phyloP scores from a whole-genome alignment of 2,797 vertebrate genomes.

The Poliocrania exsul region DNA sequence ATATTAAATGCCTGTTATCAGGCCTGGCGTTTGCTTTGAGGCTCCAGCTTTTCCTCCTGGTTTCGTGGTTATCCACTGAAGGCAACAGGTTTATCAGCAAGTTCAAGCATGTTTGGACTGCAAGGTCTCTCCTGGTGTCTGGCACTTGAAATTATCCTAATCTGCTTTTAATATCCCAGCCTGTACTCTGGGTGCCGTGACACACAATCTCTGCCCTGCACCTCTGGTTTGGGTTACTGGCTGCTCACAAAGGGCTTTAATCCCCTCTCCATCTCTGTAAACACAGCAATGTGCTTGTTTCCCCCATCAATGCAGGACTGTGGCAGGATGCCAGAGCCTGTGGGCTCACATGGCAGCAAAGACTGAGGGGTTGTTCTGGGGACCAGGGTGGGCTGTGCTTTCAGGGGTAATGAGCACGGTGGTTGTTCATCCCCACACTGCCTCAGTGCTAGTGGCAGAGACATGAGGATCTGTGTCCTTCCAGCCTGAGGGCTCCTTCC shows the following conservation, averaged over 20 bases:
- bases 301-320: not conserved
- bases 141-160: slow-evolving; percentile 31
- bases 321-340: not conserved
- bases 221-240: slow-evolving; percentile 23
- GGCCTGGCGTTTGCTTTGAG: slow-evolving; percentile 5
- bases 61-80: slow-evolving; percentile 42
- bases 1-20: slow-evolving; percentile 59
- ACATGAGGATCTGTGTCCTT: not conserved
- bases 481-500: not conserved
- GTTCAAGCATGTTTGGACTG: slow-evolving; percentile 63
- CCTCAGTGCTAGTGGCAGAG: not conserved
- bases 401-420: rapidly evolving
- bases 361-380: not conserved
- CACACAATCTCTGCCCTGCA: not conserved
- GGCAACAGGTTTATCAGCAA: slow-evolving; percentile 60
- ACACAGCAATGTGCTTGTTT: not conserved
- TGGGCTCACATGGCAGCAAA: not conserved
- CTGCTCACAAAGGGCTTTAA: slow-evolving; percentile 24
- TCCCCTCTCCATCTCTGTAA: not conserved
- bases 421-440: not conserved
- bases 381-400: not conserved
- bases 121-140: slow-evolving; percentile 39
- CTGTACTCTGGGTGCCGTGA: not conserved
- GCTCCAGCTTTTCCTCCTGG: slow-evolving; percentile 6
- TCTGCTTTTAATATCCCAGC: slow-evolving; percentile 25